Percentiles rank a stretch among this genome's conserved stretches.
These are phyloP conservation scores for Lochmaea capreae DNA, from an alignment of 2,888 invertebrate genomes.

Conservation along the genomic window DNA sequence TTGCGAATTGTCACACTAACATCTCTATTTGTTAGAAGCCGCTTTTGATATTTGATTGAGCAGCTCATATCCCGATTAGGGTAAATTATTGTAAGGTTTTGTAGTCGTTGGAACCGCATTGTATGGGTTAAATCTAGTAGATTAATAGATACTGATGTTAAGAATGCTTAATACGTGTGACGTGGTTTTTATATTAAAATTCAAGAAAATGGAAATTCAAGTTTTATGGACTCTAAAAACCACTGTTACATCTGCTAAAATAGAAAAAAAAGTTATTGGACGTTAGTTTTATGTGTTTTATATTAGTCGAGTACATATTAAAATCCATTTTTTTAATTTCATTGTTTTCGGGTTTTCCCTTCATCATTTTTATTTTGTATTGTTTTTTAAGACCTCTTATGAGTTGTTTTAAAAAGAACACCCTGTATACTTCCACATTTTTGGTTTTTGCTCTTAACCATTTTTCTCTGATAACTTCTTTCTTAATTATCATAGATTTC, in stretches of 20 bases:
- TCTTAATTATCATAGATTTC: too few relatives aligned
- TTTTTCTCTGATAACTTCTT: too few relatives aligned
- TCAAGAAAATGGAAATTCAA: neutral
- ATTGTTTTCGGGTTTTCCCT: too few relatives aligned
- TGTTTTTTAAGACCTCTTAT: too few relatives aligned
- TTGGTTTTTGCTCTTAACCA: too few relatives aligned
- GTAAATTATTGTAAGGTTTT: conserved; percentile 53
- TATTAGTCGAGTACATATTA: neutral
- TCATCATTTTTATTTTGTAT: too few relatives aligned
- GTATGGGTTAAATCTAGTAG: conserved; percentile 35
- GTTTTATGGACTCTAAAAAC: conserved; percentile 1
- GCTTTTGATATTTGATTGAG: conserved; percentile 63
- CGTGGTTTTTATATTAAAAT: neutral
- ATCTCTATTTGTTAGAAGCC: conserved; percentile 62
- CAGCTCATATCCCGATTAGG: conserved; percentile 59
- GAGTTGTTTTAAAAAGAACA: too few relatives aligned
- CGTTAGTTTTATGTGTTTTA: neutral
- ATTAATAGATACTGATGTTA: conserved; percentile 25
- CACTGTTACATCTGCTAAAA: neutral
- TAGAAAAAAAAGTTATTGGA: neutral
- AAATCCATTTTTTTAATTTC: too few relatives aligned
- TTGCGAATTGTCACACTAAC: conserved; percentile 62
- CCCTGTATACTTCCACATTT: too few relatives aligned
- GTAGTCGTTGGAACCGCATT: conserved; percentile 36
- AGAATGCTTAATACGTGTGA: neutral